These are phyloP conservation scores for Muricea muricata DNA, from an alignment of 92 coral and sea anemone genomes.

Conservation along the genomic window DNA sequence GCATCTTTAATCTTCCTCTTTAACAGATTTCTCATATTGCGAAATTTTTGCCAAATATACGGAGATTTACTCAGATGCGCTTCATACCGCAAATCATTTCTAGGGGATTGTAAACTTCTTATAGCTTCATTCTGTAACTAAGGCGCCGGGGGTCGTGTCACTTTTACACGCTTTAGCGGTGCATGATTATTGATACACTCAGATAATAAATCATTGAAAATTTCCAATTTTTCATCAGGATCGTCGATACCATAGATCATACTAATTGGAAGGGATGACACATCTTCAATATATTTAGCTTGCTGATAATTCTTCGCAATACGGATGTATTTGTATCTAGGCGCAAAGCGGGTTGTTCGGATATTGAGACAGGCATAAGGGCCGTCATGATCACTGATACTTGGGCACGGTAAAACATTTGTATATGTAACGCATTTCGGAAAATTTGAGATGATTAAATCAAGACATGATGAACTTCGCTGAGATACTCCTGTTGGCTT, in stretches of 20 bases:
- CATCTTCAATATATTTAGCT: slow-evolving; percentile 39
- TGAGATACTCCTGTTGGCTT: slow-evolving; percentile 43
- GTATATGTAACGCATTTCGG: slow-evolving; percentile 24
- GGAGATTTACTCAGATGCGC: too few relatives aligned
- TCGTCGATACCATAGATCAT: slow-evolving; percentile 56
- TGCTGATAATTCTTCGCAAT: slow-evolving; percentile 43
- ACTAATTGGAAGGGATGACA: slow-evolving; percentile 48
- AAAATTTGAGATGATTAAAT: slow-evolving; percentile 7
- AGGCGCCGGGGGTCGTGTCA: slow-evolving; percentile 56
- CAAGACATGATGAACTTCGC: slow-evolving; percentile 9
- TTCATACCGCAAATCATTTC: too few relatives aligned
- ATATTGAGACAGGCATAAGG: slow-evolving; percentile 56
- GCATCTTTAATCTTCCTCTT: too few relatives aligned
- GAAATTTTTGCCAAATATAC: too few relatives aligned
- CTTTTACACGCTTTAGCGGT: slow-evolving; percentile 26
- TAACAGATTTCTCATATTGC: too few relatives aligned
- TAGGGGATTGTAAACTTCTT: slow-evolving; percentile 51
- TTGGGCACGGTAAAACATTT: slow-evolving; percentile 31
- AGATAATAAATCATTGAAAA: slow-evolving; percentile 14
- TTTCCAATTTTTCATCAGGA: slow-evolving; percentile 48
- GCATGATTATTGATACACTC: slow-evolving; percentile 48
- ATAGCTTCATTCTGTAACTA: slow-evolving; percentile 45
- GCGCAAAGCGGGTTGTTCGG: slow-evolving; percentile 45
- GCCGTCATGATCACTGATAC: slow-evolving; percentile 54
- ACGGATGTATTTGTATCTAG: slow-evolving; percentile 51